Conservation (phyloP, 1,140 invertebrate genomes). For the Delia radicum region DNA sequence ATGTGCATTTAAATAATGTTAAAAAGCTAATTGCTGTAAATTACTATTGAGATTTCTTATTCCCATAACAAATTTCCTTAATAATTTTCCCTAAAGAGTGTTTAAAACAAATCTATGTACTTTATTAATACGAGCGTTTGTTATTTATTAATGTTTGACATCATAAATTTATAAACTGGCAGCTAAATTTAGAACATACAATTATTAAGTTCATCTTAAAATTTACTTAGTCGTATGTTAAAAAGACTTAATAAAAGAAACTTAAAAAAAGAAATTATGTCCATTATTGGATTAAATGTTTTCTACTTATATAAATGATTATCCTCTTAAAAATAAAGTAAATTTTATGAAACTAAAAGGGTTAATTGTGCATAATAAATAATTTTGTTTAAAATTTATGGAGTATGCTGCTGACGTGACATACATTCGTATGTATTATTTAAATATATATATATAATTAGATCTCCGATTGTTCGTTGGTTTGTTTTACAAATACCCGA, state of each 20-base stretch:
- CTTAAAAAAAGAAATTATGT: too few relatives aligned
- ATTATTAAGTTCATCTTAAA: too few relatives aligned
- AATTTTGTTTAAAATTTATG: background rate
- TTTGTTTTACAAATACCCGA: too few relatives aligned
- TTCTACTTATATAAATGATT: too few relatives aligned
- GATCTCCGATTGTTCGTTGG: too few relatives aligned
- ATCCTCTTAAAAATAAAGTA: background rate
- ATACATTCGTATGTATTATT: too few relatives aligned
- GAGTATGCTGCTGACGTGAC: background rate
- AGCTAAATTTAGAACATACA: too few relatives aligned
- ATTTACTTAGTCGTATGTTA: too few relatives aligned
- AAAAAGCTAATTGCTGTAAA: constrained; percentile 4
- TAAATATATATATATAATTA: too few relatives aligned
- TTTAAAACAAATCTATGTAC: background rate
- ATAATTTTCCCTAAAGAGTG: background rate
- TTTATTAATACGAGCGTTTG: background rate
- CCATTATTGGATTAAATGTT: too few relatives aligned
- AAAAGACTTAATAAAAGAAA: too few relatives aligned
- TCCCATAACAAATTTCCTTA: background rate
- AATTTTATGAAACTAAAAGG: background rate
- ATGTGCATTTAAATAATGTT: background rate
- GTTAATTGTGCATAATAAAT: background rate
- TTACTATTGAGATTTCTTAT: background rate
- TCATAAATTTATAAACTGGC: background rate
- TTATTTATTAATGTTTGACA: background rate